Conservation (phyloP, 1,140 invertebrate species). For the Apis florea region DNA sequence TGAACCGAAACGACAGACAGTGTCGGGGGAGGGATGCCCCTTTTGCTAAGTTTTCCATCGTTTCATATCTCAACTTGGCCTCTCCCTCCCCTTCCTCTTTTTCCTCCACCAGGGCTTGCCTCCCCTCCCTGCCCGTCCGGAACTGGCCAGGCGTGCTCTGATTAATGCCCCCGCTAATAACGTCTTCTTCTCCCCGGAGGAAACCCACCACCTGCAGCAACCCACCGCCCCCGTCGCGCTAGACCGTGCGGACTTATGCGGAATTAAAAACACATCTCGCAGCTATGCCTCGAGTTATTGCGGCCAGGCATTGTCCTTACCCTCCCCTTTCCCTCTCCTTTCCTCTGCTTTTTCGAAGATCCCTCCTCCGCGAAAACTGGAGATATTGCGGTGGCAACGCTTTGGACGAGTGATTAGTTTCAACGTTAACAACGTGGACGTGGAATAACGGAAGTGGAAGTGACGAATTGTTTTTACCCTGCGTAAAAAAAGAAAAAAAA, state of each 20-base stretch:
- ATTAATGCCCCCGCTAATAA: slow-evolving; percentile 80
- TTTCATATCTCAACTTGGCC: slow-evolving; percentile 76
- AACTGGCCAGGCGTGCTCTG: slow-evolving; percentile 67
- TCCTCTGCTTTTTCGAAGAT: slow-evolving; percentile 17
- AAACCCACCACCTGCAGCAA: slow-evolving; percentile 46
- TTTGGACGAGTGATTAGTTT: no score
- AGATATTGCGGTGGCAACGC: no score
- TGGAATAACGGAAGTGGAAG: no score
- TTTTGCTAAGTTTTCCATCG: slow-evolving; percentile 71
- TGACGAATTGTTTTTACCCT: no score
- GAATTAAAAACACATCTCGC: slow-evolving; percentile 79
- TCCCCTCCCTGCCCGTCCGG: slow-evolving; percentile 24
- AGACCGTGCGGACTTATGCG: slow-evolving; percentile 74
- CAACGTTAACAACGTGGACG: no score
- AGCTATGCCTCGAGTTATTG: slow-evolving; percentile 60
- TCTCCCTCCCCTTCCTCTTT: slow-evolving; percentile 17
- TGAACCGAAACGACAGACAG: background rate
- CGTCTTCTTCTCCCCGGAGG: slow-evolving; percentile 72
- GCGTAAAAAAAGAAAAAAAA: no score
- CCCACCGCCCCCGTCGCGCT: slow-evolving; percentile 9
- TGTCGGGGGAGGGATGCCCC: slow-evolving; percentile 24
- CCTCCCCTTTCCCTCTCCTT: slow-evolving; percentile 43
- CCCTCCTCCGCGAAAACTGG: no score
- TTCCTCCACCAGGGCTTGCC: slow-evolving; percentile 10
- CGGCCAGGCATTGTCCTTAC: slow-evolving; percentile 56